Evolutionary conservation across 1,140 invertebrate genomes (phyloP), one percentile per base, ranked within the genome.

Genomic region (Mercenaria mercenaria): DNA sequence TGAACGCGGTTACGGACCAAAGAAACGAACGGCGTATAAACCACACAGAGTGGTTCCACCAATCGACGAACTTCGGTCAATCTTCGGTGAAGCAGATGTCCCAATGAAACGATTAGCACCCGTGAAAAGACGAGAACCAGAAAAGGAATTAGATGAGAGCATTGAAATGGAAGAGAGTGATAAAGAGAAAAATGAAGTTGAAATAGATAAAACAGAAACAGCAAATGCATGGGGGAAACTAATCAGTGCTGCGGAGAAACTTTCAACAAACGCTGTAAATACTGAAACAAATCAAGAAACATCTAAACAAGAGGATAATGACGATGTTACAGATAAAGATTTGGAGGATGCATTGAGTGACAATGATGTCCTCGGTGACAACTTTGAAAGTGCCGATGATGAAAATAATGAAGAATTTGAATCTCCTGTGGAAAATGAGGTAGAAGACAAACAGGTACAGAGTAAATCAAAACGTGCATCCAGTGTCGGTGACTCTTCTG

Each of bases 381-480:
- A 3, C 23, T 8, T 41, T 11, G 3, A 84, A 15, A 37, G 26
- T 18, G 26, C 18, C 1, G 26, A 43, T 39, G 69, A 52, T 1
- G 32, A 10, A n/a, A n/a, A 50, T 1, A 52, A 86, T 8, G 72
- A 59, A 13, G 39, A 83, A 20, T 34, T n/a, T 20, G 83, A 76
- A 52, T 0, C 26, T 10, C 6, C 79, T 29, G 34, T n/a, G 0
- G 50, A 34, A 37, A 39, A 61, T 23, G 26, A 50, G 0, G 26
- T 26, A 8, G 18, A 26, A n/a, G 61, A 81, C 15, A 34, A 86
- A 26, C 39, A 69, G 26, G 43, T 37, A 23, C 52, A 76, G 23
- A 76, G 50, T 86, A 86, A 86, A 86, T 56, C 84, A 43, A 86
- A 86, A 76, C 69, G 84, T 39, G 84, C 84, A n/a, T 86, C 84